Conservation (phyloP, 2,113 vertebrate species). For the Danionella cerebrum region DNA sequence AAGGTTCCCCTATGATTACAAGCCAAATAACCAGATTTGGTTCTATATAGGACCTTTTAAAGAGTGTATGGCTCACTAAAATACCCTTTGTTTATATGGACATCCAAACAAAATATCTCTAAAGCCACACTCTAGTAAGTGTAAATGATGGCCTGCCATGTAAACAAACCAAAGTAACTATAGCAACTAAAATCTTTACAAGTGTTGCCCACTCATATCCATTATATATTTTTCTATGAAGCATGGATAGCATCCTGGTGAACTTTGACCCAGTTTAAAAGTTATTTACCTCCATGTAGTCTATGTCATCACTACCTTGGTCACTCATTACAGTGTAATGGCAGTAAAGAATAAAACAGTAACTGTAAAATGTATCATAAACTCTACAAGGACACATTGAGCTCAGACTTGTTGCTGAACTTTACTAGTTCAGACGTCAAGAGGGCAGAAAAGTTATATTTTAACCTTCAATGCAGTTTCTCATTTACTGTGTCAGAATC, state of each 20-base stretch:
- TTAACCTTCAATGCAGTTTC: slow-evolving; percentile 5
- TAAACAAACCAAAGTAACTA: too few relatives aligned
- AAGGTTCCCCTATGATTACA: too few relatives aligned
- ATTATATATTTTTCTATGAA: background rate
- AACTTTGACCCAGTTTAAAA: slow-evolving; percentile 32
- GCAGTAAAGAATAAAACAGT: background rate
- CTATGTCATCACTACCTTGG: background rate
- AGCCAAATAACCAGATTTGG: too few relatives aligned
- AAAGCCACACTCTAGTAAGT: background rate
- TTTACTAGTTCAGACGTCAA: slow-evolving; percentile 25
- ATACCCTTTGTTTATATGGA: too few relatives aligned
- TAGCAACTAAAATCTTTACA: too few relatives aligned
- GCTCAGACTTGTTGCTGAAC: background rate
- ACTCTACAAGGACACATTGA: background rate
- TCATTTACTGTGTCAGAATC: slow-evolving; percentile 24
- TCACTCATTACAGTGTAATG: slow-evolving; percentile 5
- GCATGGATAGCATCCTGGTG: background rate
- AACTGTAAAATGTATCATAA: background rate
- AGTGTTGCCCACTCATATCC: background rate
- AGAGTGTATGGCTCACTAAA: too few relatives aligned
- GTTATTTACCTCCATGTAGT: slow-evolving; percentile 17
- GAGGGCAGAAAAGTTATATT: background rate
- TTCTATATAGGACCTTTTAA: too few relatives aligned
- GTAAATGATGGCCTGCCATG: background rate
- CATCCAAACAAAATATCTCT: slow-evolving; percentile 11